Percentiles rank a stretch among this genome's conserved stretches.
These are phyloP conservation scores for Chaetophractus vellerosus DNA, from an alignment of 2,797 vertebrate species.

Conservation along the genomic window DNA sequence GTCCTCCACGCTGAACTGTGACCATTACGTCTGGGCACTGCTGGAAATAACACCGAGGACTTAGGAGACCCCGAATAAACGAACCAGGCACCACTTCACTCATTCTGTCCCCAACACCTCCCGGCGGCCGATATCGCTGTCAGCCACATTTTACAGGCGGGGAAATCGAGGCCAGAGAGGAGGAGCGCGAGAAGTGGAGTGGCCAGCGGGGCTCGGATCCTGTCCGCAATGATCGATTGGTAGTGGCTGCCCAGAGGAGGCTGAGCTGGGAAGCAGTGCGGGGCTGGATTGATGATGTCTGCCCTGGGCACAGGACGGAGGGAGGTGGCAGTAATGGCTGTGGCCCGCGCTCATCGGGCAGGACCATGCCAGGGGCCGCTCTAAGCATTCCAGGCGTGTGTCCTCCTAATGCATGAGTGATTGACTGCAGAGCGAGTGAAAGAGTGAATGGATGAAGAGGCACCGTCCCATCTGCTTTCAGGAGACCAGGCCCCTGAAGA, in stretches of 20 bases:
- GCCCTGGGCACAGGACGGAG: no score
- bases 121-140: background rate
- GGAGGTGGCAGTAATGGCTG: no score
- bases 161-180: background rate
- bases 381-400: background rate
- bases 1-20: no score
- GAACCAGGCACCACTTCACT: background rate
- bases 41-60: background rate
- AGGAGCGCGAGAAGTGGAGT: background rate
- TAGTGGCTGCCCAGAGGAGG: background rate
- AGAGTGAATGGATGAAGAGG: background rate
- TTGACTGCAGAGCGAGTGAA: background rate
- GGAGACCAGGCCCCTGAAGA: conserved; percentile 41
- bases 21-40: no score
- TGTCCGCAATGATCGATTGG: no score
- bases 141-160: background rate
- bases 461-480: conserved; percentile 2
- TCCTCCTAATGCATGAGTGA: background rate
- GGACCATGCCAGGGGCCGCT: background rate
- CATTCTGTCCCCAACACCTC: background rate
- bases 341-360: no score
- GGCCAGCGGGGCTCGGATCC: no score
- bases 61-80: background rate
- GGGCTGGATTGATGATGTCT: no score
- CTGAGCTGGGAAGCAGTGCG: background rate